Evolutionary conservation across 2,113 vertebrate species (phyloP), one percentile per base, ranked within the genome.

Genomic region (Ciconia maguari): DNA sequence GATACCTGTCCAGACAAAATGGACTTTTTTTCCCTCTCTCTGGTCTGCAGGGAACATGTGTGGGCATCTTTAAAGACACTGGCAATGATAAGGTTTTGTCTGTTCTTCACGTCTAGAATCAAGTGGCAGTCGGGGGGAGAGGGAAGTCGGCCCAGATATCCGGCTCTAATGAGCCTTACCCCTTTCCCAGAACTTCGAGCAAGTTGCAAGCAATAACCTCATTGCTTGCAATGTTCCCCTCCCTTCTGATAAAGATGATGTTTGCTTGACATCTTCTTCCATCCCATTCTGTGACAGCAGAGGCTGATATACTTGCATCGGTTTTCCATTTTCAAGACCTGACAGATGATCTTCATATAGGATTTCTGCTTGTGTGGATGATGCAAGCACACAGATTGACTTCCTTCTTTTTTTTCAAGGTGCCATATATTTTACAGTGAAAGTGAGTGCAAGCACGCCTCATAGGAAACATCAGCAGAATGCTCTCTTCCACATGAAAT

Each of bases 31-130:
- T 80, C 94, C 62, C 60, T 70, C 91, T 94, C 90, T 83, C 66
- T 21, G 75, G 94, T 79, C 95, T 62, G 65, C 65, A 21, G 60
- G 86, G 97, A 98, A 95, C 72, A 94, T 95, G 98, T 97, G 98
- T 98, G 98, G 98, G 98, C 96, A 98, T 95, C 98, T 95, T 72
- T 38, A 74, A 92, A 96, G 96, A 97, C 97, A 96, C 97, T 96
- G 94, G 96, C 93, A 87, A 58, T 61, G 97, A 98, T 97, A 98
- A 91, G 85, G 30, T 64, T 83, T 1, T 84, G 89, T 96, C 97
- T 96, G 90, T 49, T 80, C 92, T 87, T 93, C 68, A 62, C 32
- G 85, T 87, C 52, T 24, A 38, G 71, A n/a, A 34, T 41, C 30
- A 74, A 29, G 27, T 62, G 90, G 95, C 71, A 54, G 77, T 20